Conservation (phyloP, 2,797 vertebrate species). For the Danionella dracula region DNA sequence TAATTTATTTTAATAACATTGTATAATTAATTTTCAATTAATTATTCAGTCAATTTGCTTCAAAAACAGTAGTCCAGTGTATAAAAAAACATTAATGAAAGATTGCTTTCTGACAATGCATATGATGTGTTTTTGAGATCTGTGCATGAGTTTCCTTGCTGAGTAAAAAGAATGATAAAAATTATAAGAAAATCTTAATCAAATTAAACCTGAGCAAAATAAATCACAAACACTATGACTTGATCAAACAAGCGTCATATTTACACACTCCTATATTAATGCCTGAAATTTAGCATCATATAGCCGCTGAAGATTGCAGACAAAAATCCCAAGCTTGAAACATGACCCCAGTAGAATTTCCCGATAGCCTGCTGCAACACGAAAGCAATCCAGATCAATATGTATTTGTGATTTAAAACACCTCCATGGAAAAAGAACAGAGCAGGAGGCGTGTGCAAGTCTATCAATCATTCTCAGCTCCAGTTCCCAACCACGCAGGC, state of each 20-base stretch:
- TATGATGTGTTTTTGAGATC: no score
- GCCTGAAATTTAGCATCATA: neutral
- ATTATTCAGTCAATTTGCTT: no score
- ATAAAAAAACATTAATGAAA: no score
- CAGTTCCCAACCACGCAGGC: conserved; percentile 8
- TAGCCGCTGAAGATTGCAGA: neutral
- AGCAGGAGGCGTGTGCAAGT: neutral
- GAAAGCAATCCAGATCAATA: neutral
- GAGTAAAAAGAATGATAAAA: no score
- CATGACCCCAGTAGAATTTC: neutral
- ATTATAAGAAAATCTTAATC: no score
- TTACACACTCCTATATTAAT: neutral
- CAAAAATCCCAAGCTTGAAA: neutral
- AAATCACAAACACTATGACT: no score
- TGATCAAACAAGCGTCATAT: neutral
- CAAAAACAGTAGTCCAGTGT: no score
- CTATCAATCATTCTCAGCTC: conserved; percentile 14
- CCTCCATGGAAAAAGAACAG: neutral
- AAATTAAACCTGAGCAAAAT: no score
- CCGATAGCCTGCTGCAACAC: neutral
- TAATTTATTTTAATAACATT: no score
- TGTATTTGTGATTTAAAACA: neutral
- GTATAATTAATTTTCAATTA: no score
- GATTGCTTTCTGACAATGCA: no score
- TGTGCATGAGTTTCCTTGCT: no score